These are phyloP conservation scores for Limnodromus scolopaceus DNA, from an alignment of 2,797 vertebrate species.

Conservation along the genomic window DNA sequence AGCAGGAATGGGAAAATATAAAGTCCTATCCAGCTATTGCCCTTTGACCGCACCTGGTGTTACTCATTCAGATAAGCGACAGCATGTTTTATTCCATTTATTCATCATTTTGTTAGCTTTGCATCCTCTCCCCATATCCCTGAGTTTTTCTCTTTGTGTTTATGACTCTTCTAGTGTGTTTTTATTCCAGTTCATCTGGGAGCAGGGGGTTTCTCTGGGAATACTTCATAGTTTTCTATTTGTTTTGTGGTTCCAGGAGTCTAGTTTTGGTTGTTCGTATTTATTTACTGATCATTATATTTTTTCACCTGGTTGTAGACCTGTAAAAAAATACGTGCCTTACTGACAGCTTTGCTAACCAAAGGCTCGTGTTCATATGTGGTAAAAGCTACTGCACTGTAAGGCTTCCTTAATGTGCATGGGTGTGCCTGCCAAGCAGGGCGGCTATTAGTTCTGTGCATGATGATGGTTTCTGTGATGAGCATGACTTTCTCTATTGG, in stretches of 20 bases:
- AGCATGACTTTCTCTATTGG: conserved; percentile 60
- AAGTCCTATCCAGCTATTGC: background rate
- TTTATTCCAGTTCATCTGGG: background rate
- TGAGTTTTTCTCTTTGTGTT: background rate
- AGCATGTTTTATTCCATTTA: background rate
- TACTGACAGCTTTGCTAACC: background rate
- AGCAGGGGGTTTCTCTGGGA: background rate
- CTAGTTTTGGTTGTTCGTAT: background rate
- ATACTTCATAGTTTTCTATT: background rate
- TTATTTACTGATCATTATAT: background rate
- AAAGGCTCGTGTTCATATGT: background rate
- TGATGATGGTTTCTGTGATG: conserved; percentile 51
- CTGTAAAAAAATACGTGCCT: background rate
- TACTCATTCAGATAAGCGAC: background rate
- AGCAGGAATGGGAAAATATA: background rate
- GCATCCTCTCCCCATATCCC: background rate
- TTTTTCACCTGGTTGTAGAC: background rate
- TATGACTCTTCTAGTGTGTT: background rate
- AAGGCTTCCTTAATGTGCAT: background rate
- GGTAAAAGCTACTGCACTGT: background rate
- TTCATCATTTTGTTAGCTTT: background rate
- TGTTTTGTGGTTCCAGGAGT: background rate
- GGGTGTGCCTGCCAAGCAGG: conserved; percentile 53
- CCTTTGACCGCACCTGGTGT: background rate
- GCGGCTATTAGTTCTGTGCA: background rate